These are phyloP conservation scores for Malurus melanocephalus DNA, from an alignment of 2,113 vertebrate genomes.

Conservation along the genomic window DNA sequence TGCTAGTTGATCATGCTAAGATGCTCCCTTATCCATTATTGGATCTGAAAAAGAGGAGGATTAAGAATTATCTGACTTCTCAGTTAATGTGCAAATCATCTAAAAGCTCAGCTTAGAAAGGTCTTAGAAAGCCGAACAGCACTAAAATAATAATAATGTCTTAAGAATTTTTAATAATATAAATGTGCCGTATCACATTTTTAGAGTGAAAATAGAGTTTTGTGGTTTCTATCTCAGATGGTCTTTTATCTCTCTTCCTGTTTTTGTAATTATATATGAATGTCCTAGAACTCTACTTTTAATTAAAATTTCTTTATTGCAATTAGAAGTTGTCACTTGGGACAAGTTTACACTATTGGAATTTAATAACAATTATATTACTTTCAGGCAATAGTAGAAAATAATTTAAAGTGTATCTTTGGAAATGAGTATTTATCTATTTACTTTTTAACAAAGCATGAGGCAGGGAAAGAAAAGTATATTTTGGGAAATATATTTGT, in stretches of 20 bases:
- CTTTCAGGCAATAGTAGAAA: conserved; percentile 47
- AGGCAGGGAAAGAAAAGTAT: background rate
- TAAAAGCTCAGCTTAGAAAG: conserved; percentile 73
- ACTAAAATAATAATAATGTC: conserved; percentile 69
- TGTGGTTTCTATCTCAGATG: background rate
- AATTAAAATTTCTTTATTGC: background rate
- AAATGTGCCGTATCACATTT: conserved; percentile 3
- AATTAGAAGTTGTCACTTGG: conserved; percentile 52
- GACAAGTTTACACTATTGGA: conserved; percentile 53
- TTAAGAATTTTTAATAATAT: conserved; percentile 57
- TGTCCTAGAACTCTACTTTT: background rate
- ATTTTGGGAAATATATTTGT: conserved; percentile 53
- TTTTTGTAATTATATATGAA: conserved; percentile 24
- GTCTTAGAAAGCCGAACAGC: conserved; percentile 62
- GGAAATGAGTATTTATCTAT: conserved; percentile 1
- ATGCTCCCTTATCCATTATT: conserved; percentile 89
- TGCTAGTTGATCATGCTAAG: conserved; percentile 89
- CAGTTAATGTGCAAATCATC: conserved; percentile 94
- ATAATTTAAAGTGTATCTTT: conserved; percentile 39
- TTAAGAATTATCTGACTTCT: conserved; percentile 94
- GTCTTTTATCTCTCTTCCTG: background rate
- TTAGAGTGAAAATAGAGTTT: conserved; percentile 31
- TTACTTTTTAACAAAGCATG: conserved; percentile 23
- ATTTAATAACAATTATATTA: conserved; percentile 48
- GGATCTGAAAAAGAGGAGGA: conserved; percentile 91